These are phyloP conservation scores for Pelecanus crispus DNA, from an alignment of 2,113 vertebrate species.

Conservation along the genomic window DNA sequence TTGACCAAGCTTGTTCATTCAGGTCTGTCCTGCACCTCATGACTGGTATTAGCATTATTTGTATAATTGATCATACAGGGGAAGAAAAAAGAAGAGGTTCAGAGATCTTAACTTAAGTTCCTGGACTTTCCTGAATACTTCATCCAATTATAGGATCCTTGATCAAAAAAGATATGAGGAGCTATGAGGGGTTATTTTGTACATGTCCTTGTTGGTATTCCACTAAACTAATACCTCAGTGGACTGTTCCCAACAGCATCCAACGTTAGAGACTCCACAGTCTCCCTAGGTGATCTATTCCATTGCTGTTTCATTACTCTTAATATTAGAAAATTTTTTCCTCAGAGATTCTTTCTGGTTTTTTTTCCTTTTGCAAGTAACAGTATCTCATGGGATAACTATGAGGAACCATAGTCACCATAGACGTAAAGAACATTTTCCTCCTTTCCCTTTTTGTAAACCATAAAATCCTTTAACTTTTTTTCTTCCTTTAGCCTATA, in stretches of 20 bases:
- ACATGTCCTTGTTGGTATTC: not conserved
- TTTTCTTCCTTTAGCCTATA: not conserved
- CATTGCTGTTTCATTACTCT: not conserved
- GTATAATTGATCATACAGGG: not conserved
- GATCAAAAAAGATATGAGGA: not conserved
- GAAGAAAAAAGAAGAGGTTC: fast-evolving
- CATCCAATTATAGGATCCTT: not conserved
- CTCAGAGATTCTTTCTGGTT: not conserved
- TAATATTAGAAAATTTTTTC: not conserved
- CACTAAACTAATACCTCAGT: not conserved
- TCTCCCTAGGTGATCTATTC: not conserved
- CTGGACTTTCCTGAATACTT: not conserved
- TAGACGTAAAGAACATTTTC: not conserved
- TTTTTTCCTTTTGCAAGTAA: not conserved
- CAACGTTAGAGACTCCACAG: not conserved
- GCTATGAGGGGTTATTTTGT: not conserved
- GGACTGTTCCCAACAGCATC: not conserved
- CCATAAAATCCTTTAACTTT: not conserved
- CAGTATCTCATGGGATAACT: not conserved
- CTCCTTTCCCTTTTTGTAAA: not conserved
- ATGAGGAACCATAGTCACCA: not conserved
- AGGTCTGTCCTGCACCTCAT: not conserved
- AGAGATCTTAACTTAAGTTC: not conserved
- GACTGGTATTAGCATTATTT: not conserved
- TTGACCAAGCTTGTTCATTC: not conserved